Conservation (phyloP, 1,140 invertebrate species). For the Drosophila oshimai region DNA sequence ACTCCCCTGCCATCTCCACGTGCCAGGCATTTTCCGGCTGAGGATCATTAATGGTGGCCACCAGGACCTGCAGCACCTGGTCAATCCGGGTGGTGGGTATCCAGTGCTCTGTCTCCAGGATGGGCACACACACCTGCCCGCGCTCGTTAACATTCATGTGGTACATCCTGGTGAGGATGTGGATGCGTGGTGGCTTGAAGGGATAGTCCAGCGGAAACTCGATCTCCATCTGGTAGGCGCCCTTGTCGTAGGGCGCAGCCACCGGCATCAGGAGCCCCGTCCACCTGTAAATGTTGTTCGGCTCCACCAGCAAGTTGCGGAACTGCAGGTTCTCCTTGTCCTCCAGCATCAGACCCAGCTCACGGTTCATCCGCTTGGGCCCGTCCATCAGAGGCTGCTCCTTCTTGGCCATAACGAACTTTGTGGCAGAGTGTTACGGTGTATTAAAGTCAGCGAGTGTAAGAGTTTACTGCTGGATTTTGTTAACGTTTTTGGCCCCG, state of each 20-base stretch:
- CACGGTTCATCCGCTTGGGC: constrained; percentile 89
- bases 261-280: constrained; percentile 96
- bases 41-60: constrained; percentile 98
- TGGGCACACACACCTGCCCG: constrained; percentile 98
- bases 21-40: constrained; percentile 98
- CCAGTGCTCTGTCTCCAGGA: constrained; percentile 99
- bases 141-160: constrained; percentile 99
- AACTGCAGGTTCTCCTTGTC: constrained; percentile 91
- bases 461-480: constrained; percentile 3
- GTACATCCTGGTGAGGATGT: constrained; percentile 99
- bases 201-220: constrained; percentile 99
- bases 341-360: constrained; percentile 91
- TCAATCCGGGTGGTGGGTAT: constrained; percentile 99
- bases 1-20: constrained; percentile 97
- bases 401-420: constrained; percentile 42
- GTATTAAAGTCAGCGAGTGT: not conserved
- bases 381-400: constrained; percentile 84
- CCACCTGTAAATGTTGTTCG: constrained; percentile 96
- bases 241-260: constrained; percentile 98
- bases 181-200: constrained; percentile 99
- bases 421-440: not conserved
- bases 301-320: constrained; percentile 94
- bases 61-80: constrained; percentile 98
- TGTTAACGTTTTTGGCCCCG: constrained; percentile 12
- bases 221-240: constrained; percentile 98